Evolutionary conservation across 2,113 vertebrate genomes (phyloP), one percentile per base, ranked within the genome.

Genomic region (Misgurnus mizolepis): DNA sequence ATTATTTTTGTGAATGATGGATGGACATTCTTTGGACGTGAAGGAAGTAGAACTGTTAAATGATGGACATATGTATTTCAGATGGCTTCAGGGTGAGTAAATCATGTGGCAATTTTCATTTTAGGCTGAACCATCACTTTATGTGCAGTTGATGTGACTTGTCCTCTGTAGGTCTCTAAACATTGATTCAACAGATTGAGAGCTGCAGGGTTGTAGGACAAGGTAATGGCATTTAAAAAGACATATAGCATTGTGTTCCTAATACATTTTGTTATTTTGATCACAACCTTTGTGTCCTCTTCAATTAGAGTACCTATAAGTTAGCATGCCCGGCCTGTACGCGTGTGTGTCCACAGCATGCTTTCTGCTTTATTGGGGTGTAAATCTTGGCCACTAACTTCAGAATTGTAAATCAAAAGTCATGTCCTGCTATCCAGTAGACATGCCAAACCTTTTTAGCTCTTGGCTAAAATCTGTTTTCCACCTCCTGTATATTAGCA

Each of bases 391-490:
- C 68, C 45, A 65, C 45, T 50, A 50, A 65, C 18, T 7, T 14
- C 61, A 62, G 67, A 70, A 56, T 71, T 79, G 45, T 79, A 79
- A 79, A 61, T 79, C 77, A 79, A 6, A 79, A 45, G 41, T n/a
- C 77, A 70, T 41, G 47, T 64, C 15, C 43, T 71, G n/a, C 78
- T 71, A 34, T 62, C 78, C 45, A 62, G 67, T 64, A 14, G 62
- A 34, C 56, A 70, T 53, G 78, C 64, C 67, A 64, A 22, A 71
- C 27, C 60, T 79, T 79, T 79, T 79, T 70, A 49, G 45, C 58
- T 64, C 18, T 50, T 40, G 67, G 22, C 68, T 41, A 7, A 56
- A 49, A 56, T 27, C 45, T 39, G 39, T 69, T 62, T 56, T 66
- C n/a, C 39, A 80, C 45, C 68, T 71, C 34, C 12, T 55, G 67